Evolutionary conservation across 2,888 invertebrate genomes (phyloP).

Genomic region (Cerastis leucographa): DNA sequence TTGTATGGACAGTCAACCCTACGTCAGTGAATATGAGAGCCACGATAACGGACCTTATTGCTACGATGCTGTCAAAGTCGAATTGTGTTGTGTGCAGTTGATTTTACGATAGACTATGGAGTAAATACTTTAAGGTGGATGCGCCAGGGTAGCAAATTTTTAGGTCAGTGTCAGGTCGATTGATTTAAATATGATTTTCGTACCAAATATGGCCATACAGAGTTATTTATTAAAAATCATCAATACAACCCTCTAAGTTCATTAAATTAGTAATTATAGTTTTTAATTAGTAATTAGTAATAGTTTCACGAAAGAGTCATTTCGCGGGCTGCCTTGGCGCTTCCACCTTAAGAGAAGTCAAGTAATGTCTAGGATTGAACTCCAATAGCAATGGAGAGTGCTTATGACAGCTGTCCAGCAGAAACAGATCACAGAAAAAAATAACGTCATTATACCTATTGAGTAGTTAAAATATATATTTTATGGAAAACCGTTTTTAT

Average conservation of each 20-base stretch:
- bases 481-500: not conserved
- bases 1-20: slow-evolving; percentile 6
- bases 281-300: too few species aligned
- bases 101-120: not conserved
- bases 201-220: too few species aligned
- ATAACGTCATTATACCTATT: not conserved
- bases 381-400: not conserved
- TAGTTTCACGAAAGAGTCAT: too few species aligned
- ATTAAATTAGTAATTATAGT: too few species aligned
- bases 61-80: not conserved
- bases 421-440: not conserved
- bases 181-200: too few species aligned
- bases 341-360: not conserved
- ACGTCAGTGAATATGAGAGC: not conserved
- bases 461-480: not conserved
- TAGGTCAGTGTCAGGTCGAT: too few species aligned
- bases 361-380: not conserved
- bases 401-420: not conserved
- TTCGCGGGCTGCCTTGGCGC: too few species aligned
- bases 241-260: too few species aligned
- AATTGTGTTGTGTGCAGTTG: not conserved
- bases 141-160: too few species aligned
- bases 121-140: not conserved
- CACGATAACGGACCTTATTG: not conserved
- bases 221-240: too few species aligned